phyloP scores from a whole-genome alignment of 1,140 invertebrate species.

The Drosophila novamexicana region DNA sequence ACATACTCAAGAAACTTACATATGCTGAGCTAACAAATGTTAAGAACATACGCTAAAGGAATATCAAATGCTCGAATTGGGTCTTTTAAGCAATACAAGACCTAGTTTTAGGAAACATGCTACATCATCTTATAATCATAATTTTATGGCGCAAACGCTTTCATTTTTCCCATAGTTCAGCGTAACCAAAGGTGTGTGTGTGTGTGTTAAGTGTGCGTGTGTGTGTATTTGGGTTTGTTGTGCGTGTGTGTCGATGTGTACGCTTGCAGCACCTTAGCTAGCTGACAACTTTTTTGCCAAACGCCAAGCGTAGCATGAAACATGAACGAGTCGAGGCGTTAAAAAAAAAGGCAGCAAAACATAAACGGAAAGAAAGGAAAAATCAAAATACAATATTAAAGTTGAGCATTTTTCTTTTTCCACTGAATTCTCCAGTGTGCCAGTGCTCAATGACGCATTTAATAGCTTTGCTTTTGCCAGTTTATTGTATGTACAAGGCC shows the following conservation, averaged over 20 bases:
- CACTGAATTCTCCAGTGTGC: conserved; percentile 37
- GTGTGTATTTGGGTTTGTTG: conserved; percentile 8
- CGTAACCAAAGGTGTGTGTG: not conserved
- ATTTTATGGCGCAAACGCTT: not conserved
- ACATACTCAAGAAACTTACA: too few relatives aligned
- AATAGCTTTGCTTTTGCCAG: conserved; percentile 63
- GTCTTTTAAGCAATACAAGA: too few relatives aligned
- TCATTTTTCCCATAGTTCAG: not conserved
- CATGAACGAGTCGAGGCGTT: conserved; percentile 49
- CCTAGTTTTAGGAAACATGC: too few relatives aligned
- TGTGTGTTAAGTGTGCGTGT: conserved; percentile 10
- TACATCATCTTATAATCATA: too few relatives aligned
- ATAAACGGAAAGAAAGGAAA: conserved; percentile 14
- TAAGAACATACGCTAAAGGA: too few relatives aligned
- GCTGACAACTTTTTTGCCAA: conserved; percentile 57
- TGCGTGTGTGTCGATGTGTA: conserved; percentile 12
- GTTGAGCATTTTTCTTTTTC: conserved; percentile 41
- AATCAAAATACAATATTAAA: conserved; percentile 41
- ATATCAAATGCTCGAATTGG: too few relatives aligned
- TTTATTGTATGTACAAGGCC: conserved; percentile 42
- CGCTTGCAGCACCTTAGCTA: conserved; percentile 34
- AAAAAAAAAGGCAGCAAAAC: not conserved
- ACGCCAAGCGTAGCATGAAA: conserved; percentile 61
- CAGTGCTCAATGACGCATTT: conserved; percentile 76
- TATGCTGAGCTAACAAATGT: too few relatives aligned